These are phyloP conservation scores for Delichon dasypus DNA, from an alignment of 2,797 vertebrate genomes.

Conservation along the genomic window DNA sequence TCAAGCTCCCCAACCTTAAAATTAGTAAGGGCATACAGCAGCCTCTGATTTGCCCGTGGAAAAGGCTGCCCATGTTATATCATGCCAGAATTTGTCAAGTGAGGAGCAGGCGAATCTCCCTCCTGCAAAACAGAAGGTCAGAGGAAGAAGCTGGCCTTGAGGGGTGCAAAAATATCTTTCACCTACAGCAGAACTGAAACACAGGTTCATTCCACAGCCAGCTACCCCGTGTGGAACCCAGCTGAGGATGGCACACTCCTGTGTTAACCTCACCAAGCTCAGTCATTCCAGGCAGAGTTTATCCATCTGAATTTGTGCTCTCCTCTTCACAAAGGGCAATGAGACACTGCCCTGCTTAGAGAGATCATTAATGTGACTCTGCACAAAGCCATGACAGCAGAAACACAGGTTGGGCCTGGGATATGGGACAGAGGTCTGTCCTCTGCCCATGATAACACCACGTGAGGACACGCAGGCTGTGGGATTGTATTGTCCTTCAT, in stretches of 20 bases:
- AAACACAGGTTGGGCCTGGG: neutral
- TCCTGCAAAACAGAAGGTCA: neutral
- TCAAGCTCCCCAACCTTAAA: neutral
- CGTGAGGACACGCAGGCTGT: fast-evolving
- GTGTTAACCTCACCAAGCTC: neutral
- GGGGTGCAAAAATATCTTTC: neutral
- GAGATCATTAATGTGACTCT: neutral
- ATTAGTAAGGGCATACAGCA: neutral
- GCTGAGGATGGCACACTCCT: neutral
- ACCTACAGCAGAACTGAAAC: neutral
- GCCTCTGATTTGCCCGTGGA: neutral
- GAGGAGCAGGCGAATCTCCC: neutral
- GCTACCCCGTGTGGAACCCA: neutral
- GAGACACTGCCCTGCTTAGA: neutral
- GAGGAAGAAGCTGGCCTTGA: neutral
- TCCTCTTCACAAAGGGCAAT: neutral
- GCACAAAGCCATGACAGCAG: neutral
- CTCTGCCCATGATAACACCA: neutral
- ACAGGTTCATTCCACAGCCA: neutral
- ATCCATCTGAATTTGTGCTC: neutral
- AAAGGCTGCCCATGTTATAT: neutral
- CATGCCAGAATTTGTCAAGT: neutral
- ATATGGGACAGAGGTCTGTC: neutral
- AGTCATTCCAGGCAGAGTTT: neutral
- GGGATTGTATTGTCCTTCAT: neutral